phyloP scores from a whole-genome alignment of 2,113 vertebrate genomes.

The Cyrtonyx montezumae region DNA sequence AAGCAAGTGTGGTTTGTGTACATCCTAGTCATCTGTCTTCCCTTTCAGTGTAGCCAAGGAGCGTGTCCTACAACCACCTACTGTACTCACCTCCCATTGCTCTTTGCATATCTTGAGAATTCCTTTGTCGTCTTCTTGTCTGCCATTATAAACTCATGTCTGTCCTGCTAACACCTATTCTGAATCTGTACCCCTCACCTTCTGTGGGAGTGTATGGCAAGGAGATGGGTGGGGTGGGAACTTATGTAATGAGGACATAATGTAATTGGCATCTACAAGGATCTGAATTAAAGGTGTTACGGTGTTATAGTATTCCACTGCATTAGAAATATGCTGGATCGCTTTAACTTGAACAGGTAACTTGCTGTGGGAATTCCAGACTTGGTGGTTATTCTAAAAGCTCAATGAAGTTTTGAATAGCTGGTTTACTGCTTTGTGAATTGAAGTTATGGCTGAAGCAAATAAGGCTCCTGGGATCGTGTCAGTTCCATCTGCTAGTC shows the following conservation, averaged over 20 bases:
- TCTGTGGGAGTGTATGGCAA: slow-evolving; percentile 20
- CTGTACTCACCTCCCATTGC: neutral
- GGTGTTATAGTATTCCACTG: neutral
- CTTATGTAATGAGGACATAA: slow-evolving; percentile 49
- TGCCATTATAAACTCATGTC: neutral
- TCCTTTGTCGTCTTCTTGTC: slow-evolving; percentile 14
- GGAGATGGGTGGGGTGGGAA: slow-evolving; percentile 8
- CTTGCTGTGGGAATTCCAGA: neutral
- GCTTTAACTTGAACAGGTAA: neutral
- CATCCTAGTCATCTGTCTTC: slow-evolving; percentile 39
- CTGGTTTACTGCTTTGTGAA: neutral
- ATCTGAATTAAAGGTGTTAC: slow-evolving; percentile 11
- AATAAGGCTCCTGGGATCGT: neutral
- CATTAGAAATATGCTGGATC: neutral
- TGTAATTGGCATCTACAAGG: slow-evolving; percentile 17
- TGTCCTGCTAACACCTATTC: neutral
- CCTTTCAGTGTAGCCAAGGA: neutral
- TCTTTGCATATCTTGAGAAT: slow-evolving; percentile 36
- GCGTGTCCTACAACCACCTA: slow-evolving; percentile 21
- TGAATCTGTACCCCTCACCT: neutral
- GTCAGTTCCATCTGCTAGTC: neutral
- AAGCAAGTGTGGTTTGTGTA: neutral
- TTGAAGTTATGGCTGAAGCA: neutral
- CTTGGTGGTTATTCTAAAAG: neutral
- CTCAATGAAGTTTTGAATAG: neutral